These are phyloP conservation scores for Plumapathes pennacea DNA, from an alignment of 92 coral and sea anemone species.

Conservation along the genomic window DNA sequence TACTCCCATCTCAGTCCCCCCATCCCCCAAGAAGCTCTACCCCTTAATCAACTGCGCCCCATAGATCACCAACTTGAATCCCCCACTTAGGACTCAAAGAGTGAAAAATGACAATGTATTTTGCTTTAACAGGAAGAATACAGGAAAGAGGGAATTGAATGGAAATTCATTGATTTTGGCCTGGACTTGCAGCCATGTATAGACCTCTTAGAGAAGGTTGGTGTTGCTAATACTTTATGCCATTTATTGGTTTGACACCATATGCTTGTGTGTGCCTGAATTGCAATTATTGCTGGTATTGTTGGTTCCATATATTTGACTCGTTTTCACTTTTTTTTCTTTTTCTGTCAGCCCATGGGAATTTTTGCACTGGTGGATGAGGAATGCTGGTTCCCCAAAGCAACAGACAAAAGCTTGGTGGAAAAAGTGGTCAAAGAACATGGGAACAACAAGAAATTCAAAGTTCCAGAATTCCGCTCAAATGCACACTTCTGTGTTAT, in stretches of 20 bases:
- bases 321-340: neutral
- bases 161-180: conserved; percentile 99
- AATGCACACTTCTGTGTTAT: conserved; percentile 88
- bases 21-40: neutral
- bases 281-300: neutral
- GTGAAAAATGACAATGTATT: neutral
- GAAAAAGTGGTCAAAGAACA: conserved; percentile 90
- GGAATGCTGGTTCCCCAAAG: conserved; percentile 99
- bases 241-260: too few species aligned
- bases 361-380: conserved; percentile 92
- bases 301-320: neutral
- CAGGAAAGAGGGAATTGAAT: conserved; percentile 97
- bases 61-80: neutral
- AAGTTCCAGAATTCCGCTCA: conserved; percentile 95
- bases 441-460: conserved; percentile 77
- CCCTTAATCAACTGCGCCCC: neutral
- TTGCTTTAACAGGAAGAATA: conserved; percentile 77
- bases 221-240: neutral
- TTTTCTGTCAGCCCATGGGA: conserved; percentile 83
- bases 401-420: conserved; percentile 88
- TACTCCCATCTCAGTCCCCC: too few species aligned
- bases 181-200: conserved; percentile 98
- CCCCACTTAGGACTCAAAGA: neutral
- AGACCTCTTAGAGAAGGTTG: conserved; percentile 87
- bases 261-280: too few species aligned